Percentiles rank a stretch among this genome's conserved stretches.
Conservation (phyloP, 2,888 invertebrate species). For the Pogonocherus hispidulus region DNA sequence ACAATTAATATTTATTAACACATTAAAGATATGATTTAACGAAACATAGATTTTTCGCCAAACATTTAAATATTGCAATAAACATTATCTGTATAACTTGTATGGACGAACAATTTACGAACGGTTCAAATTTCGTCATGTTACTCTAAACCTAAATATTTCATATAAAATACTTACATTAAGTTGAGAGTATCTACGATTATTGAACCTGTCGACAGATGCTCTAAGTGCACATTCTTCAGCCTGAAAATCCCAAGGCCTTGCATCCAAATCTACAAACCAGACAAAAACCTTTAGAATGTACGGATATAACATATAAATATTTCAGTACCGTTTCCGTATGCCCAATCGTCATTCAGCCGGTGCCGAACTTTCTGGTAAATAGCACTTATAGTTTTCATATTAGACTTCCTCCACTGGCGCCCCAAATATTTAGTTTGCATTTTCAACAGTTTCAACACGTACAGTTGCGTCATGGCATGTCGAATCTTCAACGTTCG, state of each 20-base stretch:
- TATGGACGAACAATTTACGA: too few species aligned
- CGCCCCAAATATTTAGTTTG: conserved; percentile 99
- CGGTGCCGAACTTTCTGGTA: conserved; percentile 97
- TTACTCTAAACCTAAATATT: conserved; percentile 19
- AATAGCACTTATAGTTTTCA: conserved; percentile 99
- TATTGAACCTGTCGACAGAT: conserved; percentile 96
- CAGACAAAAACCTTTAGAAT: neutral
- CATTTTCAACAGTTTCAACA: conserved; percentile 97
- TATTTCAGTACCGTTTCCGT: conserved; percentile 86
- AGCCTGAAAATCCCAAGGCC: conserved; percentile 98
- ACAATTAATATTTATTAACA: too few species aligned
- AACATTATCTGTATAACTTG: too few species aligned
- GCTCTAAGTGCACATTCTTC: conserved; percentile 96
- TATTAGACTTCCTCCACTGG: conserved; percentile 99
- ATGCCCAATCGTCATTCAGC: conserved; percentile 99
- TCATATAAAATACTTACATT: conserved; percentile 56
- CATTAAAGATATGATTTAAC: too few species aligned
- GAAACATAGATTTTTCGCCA: too few species aligned
- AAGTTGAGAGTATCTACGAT: conserved; percentile 80
- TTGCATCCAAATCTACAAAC: conserved; percentile 87
- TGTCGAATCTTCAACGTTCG: conserved; percentile 96
- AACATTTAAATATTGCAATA: too few species aligned
- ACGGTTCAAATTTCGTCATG: too few species aligned
- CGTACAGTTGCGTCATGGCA: conserved; percentile 98
- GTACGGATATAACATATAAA: neutral